Evolutionary conservation across 2,113 vertebrate species (phyloP).

Genomic region (Ctenodactylus gundi): DNA sequence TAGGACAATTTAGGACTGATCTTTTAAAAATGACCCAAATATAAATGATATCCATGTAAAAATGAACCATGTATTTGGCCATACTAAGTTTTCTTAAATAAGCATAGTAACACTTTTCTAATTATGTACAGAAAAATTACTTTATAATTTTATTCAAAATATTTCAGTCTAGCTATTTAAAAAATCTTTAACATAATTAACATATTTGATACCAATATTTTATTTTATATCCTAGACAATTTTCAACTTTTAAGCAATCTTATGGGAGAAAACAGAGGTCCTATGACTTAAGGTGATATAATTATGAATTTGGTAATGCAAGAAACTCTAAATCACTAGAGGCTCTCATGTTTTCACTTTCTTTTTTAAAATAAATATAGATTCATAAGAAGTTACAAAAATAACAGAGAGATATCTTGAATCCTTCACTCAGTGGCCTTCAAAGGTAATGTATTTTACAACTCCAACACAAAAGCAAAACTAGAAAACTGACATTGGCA

Average conservation of each 20-base stretch:
- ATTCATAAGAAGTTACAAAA: background rate
- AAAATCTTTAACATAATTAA: background rate
- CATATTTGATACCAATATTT: background rate
- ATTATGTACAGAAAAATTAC: background rate
- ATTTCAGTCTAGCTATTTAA: background rate
- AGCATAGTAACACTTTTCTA: background rate
- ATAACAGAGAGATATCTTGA: background rate
- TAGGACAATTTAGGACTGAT: background rate
- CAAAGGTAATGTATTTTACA: background rate
- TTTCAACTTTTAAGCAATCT: constrained; percentile 1
- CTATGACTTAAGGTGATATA: too few relatives aligned
- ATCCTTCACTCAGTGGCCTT: background rate
- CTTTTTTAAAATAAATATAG: constrained; percentile 27
- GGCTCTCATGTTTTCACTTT: background rate
- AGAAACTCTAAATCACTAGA: constrained; percentile 15
- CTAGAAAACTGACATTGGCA: background rate
- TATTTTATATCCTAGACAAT: background rate
- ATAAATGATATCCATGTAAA: background rate
- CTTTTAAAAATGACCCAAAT: background rate
- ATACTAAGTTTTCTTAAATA: background rate
- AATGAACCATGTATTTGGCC: background rate
- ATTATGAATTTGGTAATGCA: background rate
- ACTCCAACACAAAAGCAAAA: background rate
- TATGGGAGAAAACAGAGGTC: background rate
- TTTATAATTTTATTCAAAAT: background rate